phyloP scores from a whole-genome alignment of 2,888 invertebrate genomes.

The Exephanes ischioxanthus region DNA sequence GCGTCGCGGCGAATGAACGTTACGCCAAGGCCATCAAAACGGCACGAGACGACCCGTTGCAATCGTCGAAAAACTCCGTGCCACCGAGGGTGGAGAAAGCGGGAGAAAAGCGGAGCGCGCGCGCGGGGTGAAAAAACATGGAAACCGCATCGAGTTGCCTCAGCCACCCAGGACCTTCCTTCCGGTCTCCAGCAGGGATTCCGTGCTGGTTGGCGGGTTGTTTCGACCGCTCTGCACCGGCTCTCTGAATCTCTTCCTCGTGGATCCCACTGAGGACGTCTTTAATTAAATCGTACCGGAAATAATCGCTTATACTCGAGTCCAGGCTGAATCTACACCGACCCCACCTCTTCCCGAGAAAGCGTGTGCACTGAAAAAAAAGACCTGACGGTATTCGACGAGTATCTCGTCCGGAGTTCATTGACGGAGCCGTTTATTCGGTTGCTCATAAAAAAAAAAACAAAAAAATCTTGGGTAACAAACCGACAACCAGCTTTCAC shows the following conservation, averaged over 20 bases:
- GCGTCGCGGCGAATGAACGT: slow-evolving; percentile 76
- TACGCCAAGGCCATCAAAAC: slow-evolving; percentile 80
- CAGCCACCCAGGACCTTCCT: slow-evolving; percentile 81
- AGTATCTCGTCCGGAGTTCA: background rate
- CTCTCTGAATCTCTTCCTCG: slow-evolving; percentile 23
- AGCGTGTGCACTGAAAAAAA: background rate
- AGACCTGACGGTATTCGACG: background rate
- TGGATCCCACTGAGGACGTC: slow-evolving; percentile 73
- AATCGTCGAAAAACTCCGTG: slow-evolving; percentile 69
- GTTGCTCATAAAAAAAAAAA: background rate
- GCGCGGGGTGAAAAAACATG: slow-evolving; percentile 84
- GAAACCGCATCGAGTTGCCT: slow-evolving; percentile 85
- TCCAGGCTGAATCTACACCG: background rate
- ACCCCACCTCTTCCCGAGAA: background rate
- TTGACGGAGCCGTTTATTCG: background rate
- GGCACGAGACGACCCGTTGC: slow-evolving; percentile 81
- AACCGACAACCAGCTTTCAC: background rate
- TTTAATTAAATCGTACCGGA: slow-evolving; percentile 78
- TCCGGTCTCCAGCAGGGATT: slow-evolving; percentile 79
- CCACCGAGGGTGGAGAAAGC: slow-evolving; percentile 65
- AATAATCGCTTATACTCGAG: background rate
- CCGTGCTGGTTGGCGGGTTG: slow-evolving; percentile 59
- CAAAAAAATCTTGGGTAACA: background rate
- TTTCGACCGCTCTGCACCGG: slow-evolving; percentile 57
- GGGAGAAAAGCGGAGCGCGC: slow-evolving; percentile 70